Evolutionary conservation across 2,797 vertebrate genomes (phyloP), one percentile per base, ranked within the genome.

Genomic region (Falco biarmicus): DNA sequence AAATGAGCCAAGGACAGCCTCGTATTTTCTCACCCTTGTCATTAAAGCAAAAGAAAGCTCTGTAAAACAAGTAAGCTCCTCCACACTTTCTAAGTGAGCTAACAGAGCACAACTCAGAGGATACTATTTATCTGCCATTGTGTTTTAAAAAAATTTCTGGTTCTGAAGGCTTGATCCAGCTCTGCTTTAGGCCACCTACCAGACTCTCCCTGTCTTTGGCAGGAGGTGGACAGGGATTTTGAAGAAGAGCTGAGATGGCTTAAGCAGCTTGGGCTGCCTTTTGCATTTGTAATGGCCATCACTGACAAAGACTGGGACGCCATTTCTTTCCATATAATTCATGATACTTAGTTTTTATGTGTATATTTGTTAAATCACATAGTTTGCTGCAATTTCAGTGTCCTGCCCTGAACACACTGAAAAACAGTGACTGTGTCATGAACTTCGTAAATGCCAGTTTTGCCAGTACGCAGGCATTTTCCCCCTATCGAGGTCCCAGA

Each of bases 1-100:
- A 88, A 78, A 66, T 59, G 31, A 95, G 68, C 57, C 81, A 96
- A 85, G 71, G 32, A 93, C 48, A 90, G 70, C 37, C 18, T 97
- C 77, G 28, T 93, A 87, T 87, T 95, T 96, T 97, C 88, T 96
- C 56, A 90, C 80, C 65, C 87, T 94, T 95, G 80, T 86, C 93
- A 59, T 85, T 96, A 84, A 75, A 70, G 93, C 47, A 86, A 87
- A 75, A 75, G 68, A 92, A 54, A 93, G 76, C 47, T 90, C 84
- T 93, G 80, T 63, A 76, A 93, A 90, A 96, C 54, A 43, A 95
- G 79, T 56, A 91, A 77, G 18, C 32, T 70, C 29, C 82, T 87
- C 94, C 84, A 37, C 32, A 78, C 41, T 86, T 95, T 43, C 65
- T 48, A 89, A 97, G 89, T 43, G 87, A 96, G 51, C 94, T 95